Percentiles rank a stretch among this genome's conserved stretches.
Evolutionary conservation across 2,797 vertebrate species (phyloP).

Genomic region (Sebastes kiyomatsui): DNA sequence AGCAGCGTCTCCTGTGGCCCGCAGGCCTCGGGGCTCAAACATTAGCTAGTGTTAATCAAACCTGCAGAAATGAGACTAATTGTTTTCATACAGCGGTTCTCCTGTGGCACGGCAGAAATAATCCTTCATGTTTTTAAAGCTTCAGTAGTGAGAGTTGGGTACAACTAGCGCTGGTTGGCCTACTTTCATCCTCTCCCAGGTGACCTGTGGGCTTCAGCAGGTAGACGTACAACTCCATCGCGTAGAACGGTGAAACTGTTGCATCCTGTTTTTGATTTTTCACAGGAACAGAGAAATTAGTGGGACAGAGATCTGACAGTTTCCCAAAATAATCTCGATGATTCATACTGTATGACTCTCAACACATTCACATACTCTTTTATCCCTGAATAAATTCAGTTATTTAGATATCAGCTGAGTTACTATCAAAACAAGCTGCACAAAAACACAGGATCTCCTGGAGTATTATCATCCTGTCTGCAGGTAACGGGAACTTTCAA

Average conservation of each 20-base stretch:
- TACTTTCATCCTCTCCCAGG: slow-evolving; percentile 61
- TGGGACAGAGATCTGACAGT: background rate
- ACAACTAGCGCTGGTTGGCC: slow-evolving; percentile 42
- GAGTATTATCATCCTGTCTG: background rate
- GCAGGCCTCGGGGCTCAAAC: slow-evolving; percentile 60
- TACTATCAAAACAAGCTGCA: background rate
- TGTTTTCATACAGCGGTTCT: slow-evolving; percentile 69
- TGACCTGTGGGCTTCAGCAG: slow-evolving; percentile 40
- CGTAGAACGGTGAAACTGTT: slow-evolving; percentile 11
- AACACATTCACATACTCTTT: background rate
- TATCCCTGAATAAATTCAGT: background rate
- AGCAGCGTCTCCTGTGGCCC: slow-evolving; percentile 67
- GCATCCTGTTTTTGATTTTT: slow-evolving; percentile 41
- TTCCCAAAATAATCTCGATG: slow-evolving; percentile 12
- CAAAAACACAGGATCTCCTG: background rate
- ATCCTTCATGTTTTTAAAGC: slow-evolving; percentile 28
- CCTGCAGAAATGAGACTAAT: slow-evolving; percentile 77
- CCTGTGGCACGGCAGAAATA: slow-evolving; percentile 68
- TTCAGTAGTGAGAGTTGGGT: slow-evolving; percentile 27
- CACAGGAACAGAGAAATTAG: background rate
- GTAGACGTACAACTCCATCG: slow-evolving; percentile 6
- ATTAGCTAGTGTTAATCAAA: slow-evolving; percentile 77
- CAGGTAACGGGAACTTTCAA: background rate
- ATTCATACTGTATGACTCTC: background rate
- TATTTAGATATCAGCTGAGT: background rate